Evolutionary conservation across 1,140 invertebrate genomes (phyloP), one percentile per base, ranked within the genome.

Genomic region (Plectrocnemia conspersa): DNA sequence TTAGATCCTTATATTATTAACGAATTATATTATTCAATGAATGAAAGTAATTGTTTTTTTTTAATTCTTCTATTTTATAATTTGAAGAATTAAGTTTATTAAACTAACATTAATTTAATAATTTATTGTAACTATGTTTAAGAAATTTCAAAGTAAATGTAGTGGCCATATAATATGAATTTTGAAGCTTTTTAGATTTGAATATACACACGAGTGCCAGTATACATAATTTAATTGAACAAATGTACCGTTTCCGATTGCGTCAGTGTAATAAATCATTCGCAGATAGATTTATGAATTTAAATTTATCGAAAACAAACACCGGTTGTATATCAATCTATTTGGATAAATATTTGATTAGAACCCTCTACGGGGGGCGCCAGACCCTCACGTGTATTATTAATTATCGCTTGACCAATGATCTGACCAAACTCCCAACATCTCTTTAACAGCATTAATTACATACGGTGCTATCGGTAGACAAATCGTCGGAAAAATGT

Each of bases 301-400:
- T 49, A 52, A 59, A 59, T 55, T 46, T 49, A 59, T 55, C 25
- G 52, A 59, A 59, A 59, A 59, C 58, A 59, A 59, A 59, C 53
- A 59, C 32, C 44, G 52, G 21, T 32, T 23, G 47, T 45, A 45
- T 50, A 59, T 55, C 58, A 55, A 59, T 59, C 52, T 59, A 59
- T 59, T 59, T 55, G 53, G 49, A 54, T 55, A 55, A 59, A 59
- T 59, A 59, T 59, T 59, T 59, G 58, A 59, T 59, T 55, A 41
- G 52, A 38, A 41, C 41, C 33, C 40, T 35, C 48, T 13, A 18
- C 47, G 41, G 58, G 58, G 18, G 58, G 13, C 50, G 27, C 41
- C 24, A 24, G 19, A 36, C 52, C 42, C 24, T 32, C 27, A 29
- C 27, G 29, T 44, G 29, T 33, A 54, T 54, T 22, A 58, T 58